phyloP scores from a whole-genome alignment of 23 tunicate species.

The Ascidia mentula region DNA sequence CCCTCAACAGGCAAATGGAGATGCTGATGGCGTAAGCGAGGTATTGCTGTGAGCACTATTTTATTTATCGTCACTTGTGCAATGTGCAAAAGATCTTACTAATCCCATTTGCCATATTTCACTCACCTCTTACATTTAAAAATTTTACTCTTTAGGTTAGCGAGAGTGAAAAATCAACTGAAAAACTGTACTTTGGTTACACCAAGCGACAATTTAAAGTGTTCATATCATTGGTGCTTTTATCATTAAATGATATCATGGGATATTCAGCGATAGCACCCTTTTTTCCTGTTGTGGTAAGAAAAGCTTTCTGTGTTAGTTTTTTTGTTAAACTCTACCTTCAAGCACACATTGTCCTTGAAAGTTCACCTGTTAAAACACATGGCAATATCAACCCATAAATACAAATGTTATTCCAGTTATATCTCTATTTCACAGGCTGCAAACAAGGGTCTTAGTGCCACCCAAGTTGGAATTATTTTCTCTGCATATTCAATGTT shows the following conservation, averaged over 20 bases:
- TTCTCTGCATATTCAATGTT: slow-evolving; percentile 73
- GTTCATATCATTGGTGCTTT: slow-evolving; percentile 44
- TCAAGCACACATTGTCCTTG: too few relatives aligned
- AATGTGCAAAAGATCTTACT: too few relatives aligned
- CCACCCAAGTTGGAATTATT: slow-evolving; percentile 59
- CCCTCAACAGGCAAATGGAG: neutral
- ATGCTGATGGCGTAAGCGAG: neutral
- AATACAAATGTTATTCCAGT: too few relatives aligned
- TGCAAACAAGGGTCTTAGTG: slow-evolving; percentile 44
- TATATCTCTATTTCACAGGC: slow-evolving; percentile 57
- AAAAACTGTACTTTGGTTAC: slow-evolving; percentile 44
- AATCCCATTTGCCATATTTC: too few relatives aligned
- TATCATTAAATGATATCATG: slow-evolving; percentile 72
- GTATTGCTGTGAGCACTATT: too few relatives aligned
- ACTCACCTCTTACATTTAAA: too few relatives aligned
- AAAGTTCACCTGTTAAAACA: too few relatives aligned
- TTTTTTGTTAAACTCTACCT: too few relatives aligned
- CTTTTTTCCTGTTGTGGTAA: slow-evolving; percentile 94
- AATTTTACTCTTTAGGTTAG: too few relatives aligned
- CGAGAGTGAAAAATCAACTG: neutral
- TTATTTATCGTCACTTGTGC: too few relatives aligned
- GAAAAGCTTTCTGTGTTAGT: slow-evolving; percentile 4
- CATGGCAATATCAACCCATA: too few relatives aligned
- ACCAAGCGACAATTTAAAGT: slow-evolving; percentile 66
- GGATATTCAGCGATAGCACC: slow-evolving; percentile 84